These are phyloP conservation scores for Poecilia latipinna DNA, from an alignment of 2,113 vertebrate species.

Conservation along the genomic window DNA sequence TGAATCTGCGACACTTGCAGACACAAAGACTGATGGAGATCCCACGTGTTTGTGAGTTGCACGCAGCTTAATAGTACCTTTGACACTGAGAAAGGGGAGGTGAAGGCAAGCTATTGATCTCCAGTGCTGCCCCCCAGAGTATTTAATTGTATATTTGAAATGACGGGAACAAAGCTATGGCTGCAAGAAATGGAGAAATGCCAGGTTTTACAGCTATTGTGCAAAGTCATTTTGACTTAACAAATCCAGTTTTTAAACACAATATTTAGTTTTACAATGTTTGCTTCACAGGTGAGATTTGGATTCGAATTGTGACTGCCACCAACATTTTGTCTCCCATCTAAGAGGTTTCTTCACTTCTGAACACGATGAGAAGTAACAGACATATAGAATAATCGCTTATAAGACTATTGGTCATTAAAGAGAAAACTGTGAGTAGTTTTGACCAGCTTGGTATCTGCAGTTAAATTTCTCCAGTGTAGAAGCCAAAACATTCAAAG, in stretches of 20 bases:
- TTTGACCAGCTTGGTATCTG: not conserved
- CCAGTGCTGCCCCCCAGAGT: not conserved
- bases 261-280: no score
- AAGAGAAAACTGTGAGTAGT: no score
- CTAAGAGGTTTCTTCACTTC: no score
- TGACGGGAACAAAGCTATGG: not conserved
- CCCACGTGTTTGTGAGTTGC: not conserved
- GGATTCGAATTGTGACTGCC: no score
- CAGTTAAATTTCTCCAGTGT: not conserved
- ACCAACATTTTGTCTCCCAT: no score
- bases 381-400: no score
- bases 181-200: not conserved
- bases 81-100: not conserved
- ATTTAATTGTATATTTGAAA: conserved; percentile 1
- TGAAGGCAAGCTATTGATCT: not conserved
- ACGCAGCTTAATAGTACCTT: not conserved
- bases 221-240: no score
- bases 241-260: no score
- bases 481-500: not conserved
- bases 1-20: not conserved
- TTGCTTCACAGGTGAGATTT: no score
- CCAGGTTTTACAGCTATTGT: no score
- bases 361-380: no score
- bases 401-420: no score
- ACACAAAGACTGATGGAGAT: not conserved